Evolutionary conservation across 1,140 invertebrate genomes (phyloP), one percentile per base, ranked within the genome.

Genomic region (Leptopilina clavipes): DNA sequence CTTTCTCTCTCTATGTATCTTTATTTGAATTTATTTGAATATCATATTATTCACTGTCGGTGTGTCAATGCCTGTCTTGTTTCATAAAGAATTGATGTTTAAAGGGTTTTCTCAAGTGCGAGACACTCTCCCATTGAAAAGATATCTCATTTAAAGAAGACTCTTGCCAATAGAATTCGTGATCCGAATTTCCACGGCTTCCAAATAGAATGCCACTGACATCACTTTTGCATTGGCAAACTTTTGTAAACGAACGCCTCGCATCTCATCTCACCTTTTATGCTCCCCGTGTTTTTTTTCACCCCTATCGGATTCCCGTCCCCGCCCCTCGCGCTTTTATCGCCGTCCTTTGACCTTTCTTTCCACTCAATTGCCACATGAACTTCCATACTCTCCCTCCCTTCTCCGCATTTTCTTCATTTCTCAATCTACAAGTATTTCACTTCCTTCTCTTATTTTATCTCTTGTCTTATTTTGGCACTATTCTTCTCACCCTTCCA

Each of bases 121-220:
- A 65, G 25, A 65, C 17, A 54, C 22, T 65, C 59, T 65, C 25
- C 22, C 14, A 65, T 65, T 65, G 10, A 65, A 31, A 65, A 31
- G 12, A 65, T 25, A 52, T 52, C 48, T 52, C 59, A 65, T 65
- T 65, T n/a, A 65, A 31, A 40, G 59, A 22, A 31, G 25, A 65
- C 59, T 37, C 59, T 65, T 65, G 59, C 59, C 59, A 65, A 65
- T 65, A 65, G 59, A 65, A 65, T 65, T 65, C 59, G 59, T 65
- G 59, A 65, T 65, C 59, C 22, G 59, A 65, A 65, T 65, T 65
- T 65, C 59, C 59, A 65, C 37, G 8, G 25, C 59, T 65, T 31
- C 59, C 19, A 65, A 65, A 65, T 65, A 12, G 22, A 65, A 65
- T 65, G 59, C 25, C 59, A 65, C 11, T 65, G 59, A 31, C 59